These are phyloP conservation scores for Cryptocephalus primarius DNA, from an alignment of 2,888 invertebrate genomes.

Conservation along the genomic window DNA sequence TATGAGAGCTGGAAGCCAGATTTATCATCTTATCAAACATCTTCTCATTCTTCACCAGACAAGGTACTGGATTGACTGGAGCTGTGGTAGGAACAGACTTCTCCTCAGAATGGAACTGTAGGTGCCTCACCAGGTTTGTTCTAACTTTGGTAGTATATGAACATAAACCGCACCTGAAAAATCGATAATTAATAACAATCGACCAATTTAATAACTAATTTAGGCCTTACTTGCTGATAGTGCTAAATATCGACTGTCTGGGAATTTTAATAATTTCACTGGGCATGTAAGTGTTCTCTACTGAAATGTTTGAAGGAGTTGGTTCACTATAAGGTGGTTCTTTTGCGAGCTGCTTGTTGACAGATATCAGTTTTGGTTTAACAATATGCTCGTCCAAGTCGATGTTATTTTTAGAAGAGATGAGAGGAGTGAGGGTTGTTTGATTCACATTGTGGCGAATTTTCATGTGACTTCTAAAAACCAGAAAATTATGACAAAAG, in stretches of 20 bases:
- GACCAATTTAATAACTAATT: not conserved
- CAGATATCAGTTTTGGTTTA: slow-evolving; percentile 27
- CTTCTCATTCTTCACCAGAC: slow-evolving; percentile 61
- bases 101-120: slow-evolving; percentile 52
- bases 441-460: slow-evolving; percentile 39
- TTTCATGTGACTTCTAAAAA: slow-evolving; percentile 40
- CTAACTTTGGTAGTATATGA: slow-evolving; percentile 54
- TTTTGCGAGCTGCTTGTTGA: slow-evolving; percentile 1
- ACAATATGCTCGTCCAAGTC: slow-evolving; percentile 41
- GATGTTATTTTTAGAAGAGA: slow-evolving; percentile 37
- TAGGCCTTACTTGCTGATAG: slow-evolving; percentile 24
- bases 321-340: slow-evolving; percentile 7
- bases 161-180: slow-evolving; percentile 41
- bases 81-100: slow-evolving; percentile 52
- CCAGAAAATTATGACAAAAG: not conserved
- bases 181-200: not conserved
- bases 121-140: slow-evolving; percentile 59
- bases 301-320: not conserved
- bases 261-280: slow-evolving; percentile 55
- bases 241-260: slow-evolving; percentile 50
- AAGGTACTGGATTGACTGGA: slow-evolving; percentile 75
- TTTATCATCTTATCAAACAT: slow-evolving; percentile 83
- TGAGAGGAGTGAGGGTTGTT: slow-evolving; percentile 37
- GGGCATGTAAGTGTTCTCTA: slow-evolving; percentile 37
- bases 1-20: slow-evolving; percentile 57